Conservation (phyloP, 2,113 vertebrate genomes). For the Rhinolophus sinicus region DNA sequence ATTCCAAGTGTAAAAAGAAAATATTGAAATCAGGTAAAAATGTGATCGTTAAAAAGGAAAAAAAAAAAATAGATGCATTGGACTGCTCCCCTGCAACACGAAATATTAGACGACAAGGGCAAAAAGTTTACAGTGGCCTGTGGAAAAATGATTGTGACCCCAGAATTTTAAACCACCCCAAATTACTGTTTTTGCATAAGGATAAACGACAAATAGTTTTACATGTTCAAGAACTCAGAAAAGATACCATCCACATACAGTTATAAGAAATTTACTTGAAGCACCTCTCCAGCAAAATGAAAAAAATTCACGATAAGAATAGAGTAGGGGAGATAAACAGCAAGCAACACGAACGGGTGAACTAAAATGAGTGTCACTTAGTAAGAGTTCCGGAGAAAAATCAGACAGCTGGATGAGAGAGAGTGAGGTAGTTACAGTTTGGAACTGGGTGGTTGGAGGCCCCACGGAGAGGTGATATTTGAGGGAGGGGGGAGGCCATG, state of each 20-base stretch:
- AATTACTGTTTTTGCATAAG: not conserved
- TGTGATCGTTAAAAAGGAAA: not conserved
- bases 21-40: not conserved
- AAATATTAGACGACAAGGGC: not conserved
- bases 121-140: not conserved
- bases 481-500: not conserved
- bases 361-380: not conserved
- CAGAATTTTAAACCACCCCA: not conserved
- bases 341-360: not conserved
- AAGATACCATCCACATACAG: not conserved
- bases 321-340: not conserved
- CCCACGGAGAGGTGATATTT: not conserved
- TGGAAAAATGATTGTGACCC: not conserved
- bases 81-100: not conserved
- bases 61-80: not conserved
- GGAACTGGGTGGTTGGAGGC: not conserved
- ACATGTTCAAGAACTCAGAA: not conserved
- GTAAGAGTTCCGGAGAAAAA: not conserved
- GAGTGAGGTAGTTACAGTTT: not conserved
- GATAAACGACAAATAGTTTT: not conserved
- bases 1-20: not conserved
- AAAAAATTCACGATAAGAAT: not conserved
- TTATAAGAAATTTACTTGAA: not conserved
- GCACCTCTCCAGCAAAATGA: not conserved
- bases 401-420: not conserved